These are phyloP conservation scores for Tetragonula clypearis DNA, from an alignment of 1,140 invertebrate species.

Conservation along the genomic window DNA sequence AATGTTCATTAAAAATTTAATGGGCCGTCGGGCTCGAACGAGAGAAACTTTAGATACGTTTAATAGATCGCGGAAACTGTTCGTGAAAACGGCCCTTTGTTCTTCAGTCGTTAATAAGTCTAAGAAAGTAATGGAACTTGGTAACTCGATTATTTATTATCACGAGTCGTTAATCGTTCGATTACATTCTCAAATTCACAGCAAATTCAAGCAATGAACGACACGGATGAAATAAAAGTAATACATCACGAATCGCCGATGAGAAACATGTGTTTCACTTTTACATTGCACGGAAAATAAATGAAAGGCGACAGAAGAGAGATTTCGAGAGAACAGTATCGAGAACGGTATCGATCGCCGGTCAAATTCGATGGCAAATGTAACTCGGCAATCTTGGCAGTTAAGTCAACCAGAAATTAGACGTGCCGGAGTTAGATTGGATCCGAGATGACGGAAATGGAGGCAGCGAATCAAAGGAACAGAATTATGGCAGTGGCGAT, in stretches of 20 bases:
- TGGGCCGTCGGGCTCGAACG: not conserved
- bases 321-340: not conserved
- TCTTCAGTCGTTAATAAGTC: not conserved
- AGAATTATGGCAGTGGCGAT: slow-evolving; percentile 20
- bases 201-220: no score
- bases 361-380: not conserved
- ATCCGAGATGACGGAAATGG: slow-evolving; percentile 50
- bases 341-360: not conserved
- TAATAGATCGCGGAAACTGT: not conserved
- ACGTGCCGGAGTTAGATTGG: slow-evolving; percentile 33
- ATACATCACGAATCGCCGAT: no score
- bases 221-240: no score
- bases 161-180: not conserved
- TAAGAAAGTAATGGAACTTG: not conserved
- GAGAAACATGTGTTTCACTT: not conserved
- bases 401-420: slow-evolving; percentile 2
- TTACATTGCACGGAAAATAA: not conserved
- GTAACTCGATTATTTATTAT: not conserved
- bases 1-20: not conserved
- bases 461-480: slow-evolving; percentile 41
- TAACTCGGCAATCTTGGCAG: not conserved
- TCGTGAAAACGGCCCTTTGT: not conserved
- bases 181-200: not conserved
- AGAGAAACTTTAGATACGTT: not conserved
- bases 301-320: not conserved